A percentile compares a stretch with the other conserved stretches of the same genome.
phyloP scores from a whole-genome alignment of 1,140 invertebrate genomes.

The Pantala flavescens region DNA sequence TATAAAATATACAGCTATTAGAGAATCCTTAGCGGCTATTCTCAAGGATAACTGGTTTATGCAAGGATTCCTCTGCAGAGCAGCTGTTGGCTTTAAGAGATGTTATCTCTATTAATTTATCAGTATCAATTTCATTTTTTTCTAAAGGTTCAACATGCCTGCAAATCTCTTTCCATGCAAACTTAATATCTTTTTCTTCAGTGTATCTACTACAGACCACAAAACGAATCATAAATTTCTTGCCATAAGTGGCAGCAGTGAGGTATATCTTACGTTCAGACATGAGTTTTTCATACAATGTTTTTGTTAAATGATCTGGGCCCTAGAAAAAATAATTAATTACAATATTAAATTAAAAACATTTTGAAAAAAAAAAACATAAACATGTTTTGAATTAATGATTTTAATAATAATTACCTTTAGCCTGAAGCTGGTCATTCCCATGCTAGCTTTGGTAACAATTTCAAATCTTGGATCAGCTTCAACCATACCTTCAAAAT shows the following conservation, averaged over 20 bases:
- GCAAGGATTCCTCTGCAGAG: too few relatives aligned
- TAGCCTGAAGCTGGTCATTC: conserved; percentile 48
- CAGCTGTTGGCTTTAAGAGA: too few relatives aligned
- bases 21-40: too few relatives aligned
- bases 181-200: conserved; percentile 36
- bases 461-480: conserved; percentile 45
- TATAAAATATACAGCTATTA: too few relatives aligned
- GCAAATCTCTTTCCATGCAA: conserved; percentile 41
- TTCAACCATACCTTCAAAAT: conserved; percentile 39
- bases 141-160: conserved; percentile 12
- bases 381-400: too few relatives aligned
- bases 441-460: conserved; percentile 38
- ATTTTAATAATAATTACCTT: conserved; percentile 32
- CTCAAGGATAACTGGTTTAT: too few relatives aligned
- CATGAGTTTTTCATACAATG: conserved; percentile 43
- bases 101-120: too few relatives aligned
- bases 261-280: conserved; percentile 45
- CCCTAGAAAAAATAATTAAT: conserved; percentile 31
- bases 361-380: neutral
- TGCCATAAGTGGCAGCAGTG: conserved; percentile 39
- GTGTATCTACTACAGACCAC: conserved; percentile 42
- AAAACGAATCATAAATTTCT: conserved; percentile 43
- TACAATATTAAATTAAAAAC: neutral
- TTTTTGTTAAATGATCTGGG: conserved; percentile 41
- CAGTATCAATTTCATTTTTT: too few relatives aligned